A percentile compares a stretch with the other conserved stretches of the same genome.
Conservation (phyloP, 2,797 vertebrate species). For the Cryptoprocta ferox region DNA sequence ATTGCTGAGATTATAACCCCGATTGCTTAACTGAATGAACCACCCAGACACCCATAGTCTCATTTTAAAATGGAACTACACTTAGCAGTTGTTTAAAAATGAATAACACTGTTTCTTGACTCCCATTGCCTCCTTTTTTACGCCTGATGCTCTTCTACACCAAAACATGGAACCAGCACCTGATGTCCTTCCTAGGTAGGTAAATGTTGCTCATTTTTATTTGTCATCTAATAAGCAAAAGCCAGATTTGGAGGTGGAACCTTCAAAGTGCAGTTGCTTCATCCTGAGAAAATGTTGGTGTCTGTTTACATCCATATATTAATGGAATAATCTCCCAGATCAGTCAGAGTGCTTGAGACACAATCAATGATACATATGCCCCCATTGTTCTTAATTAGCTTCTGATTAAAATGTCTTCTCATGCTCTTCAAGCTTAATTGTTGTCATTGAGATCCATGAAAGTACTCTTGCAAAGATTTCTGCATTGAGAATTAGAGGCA, state of each 20-base stretch:
- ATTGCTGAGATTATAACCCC: too few species aligned
- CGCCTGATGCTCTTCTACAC: neutral
- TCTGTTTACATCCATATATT: slow-evolving; percentile 79
- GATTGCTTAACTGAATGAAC: too few species aligned
- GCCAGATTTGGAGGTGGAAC: slow-evolving; percentile 71
- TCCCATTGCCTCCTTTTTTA: neutral
- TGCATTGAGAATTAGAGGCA: slow-evolving; percentile 67
- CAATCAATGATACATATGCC: slow-evolving; percentile 80
- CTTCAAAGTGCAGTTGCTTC: slow-evolving; percentile 62
- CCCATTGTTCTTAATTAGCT: slow-evolving; percentile 83
- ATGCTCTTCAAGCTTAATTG: slow-evolving; percentile 81
- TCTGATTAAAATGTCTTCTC: slow-evolving; percentile 82
- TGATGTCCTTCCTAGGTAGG: neutral
- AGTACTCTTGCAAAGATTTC: slow-evolving; percentile 75
- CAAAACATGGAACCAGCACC: neutral
- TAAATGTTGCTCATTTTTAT: slow-evolving; percentile 64
- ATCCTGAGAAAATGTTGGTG: slow-evolving; percentile 76
- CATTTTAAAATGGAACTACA: neutral
- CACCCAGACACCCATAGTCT: neutral
- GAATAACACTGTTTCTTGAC: neutral
- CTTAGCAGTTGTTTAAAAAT: neutral
- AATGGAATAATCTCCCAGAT: slow-evolving; percentile 81
- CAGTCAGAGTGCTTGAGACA: slow-evolving; percentile 74
- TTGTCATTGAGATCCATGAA: slow-evolving; percentile 77
- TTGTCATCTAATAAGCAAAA: slow-evolving; percentile 63